Conservation (phyloP, 2,113 vertebrate genomes). For the Shinisaurus crocodilurus region DNA sequence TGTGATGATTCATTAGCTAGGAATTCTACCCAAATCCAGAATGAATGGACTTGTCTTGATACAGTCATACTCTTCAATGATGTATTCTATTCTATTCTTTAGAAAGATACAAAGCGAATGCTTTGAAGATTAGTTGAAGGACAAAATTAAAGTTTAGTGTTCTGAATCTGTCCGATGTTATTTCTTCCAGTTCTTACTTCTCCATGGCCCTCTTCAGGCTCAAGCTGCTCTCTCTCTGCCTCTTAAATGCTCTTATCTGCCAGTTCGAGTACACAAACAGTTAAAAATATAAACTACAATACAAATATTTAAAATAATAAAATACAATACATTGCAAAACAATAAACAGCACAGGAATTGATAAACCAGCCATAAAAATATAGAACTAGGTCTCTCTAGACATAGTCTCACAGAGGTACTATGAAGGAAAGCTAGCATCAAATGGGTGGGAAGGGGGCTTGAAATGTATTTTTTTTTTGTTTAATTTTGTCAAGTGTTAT, state of each 20-base stretch:
- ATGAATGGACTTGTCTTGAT: background rate
- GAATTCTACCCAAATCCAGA: constrained; percentile 11
- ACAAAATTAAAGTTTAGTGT: background rate
- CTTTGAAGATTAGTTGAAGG: background rate
- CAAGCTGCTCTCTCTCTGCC: background rate
- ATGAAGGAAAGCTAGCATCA: background rate
- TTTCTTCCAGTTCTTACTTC: background rate
- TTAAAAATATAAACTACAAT: no score
- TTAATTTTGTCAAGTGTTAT: background rate
- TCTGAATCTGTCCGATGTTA: background rate
- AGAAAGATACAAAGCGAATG: background rate
- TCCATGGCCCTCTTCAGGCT: background rate
- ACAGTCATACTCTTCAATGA: background rate
- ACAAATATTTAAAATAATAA: no score
- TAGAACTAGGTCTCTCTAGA: no score
- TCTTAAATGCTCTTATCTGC: background rate
- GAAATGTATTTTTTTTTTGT: background rate
- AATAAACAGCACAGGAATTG: no score
- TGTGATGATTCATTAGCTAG: background rate
- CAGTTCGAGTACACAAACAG: background rate
- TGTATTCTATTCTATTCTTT: background rate
- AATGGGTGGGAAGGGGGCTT: background rate
- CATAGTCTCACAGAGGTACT: background rate
- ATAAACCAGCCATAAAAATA: no score
- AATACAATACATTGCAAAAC: no score